Base-by-base conservation (phyloP, 2,888 invertebrate genomes). In the Athripsodes cinereus region DNA sequence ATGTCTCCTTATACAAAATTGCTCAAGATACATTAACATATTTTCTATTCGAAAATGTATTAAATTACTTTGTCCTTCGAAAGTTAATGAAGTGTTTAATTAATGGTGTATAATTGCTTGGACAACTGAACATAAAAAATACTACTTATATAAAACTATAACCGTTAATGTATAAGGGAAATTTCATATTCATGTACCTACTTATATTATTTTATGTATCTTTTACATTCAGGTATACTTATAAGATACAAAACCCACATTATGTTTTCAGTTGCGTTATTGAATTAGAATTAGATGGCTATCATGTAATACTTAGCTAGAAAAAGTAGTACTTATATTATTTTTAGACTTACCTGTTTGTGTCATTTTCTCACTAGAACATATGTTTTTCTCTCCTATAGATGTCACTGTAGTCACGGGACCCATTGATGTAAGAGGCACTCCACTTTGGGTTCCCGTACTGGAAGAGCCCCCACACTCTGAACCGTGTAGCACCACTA, bases 331-430 rank as follows among this genome's bases (percentile, higher is more conserved):
- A n/a, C n/a, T n/a, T n/a, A n/a, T n/a, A n/a, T n/a, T n/a, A n/a
- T n/a, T n/a, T 26, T 26, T 26, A 6, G 26, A 26, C 63, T 70
- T 74, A 81, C 85, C 85, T 64, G 92, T 90, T 75, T 92, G 92
- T 2, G 92, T 92, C 84, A 90, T 92, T 72, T 92, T 92, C 71
- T 92, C 92, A 46, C 89, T 90, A 53, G 89, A 90, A 72, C 89
- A 90, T 34, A 90, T 78, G 69, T 83, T 84, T 68, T 79, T 81
- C 66, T 78, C 79, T 60, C 76, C 82, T 59, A 75, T 74, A 1
- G 61, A 74, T 74, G 0, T 70, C 71, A 2, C 69, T 66, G 58
- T 72, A 73, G 54, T 13, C 60, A 62, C 31, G 50, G 64, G 63
- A 13, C 70, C 66, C 53, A 67, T 67, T 50, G 72, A 70, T 13